Conservation (phyloP, 2,113 vertebrate species). For the Austrofundulus limnaeus region DNA sequence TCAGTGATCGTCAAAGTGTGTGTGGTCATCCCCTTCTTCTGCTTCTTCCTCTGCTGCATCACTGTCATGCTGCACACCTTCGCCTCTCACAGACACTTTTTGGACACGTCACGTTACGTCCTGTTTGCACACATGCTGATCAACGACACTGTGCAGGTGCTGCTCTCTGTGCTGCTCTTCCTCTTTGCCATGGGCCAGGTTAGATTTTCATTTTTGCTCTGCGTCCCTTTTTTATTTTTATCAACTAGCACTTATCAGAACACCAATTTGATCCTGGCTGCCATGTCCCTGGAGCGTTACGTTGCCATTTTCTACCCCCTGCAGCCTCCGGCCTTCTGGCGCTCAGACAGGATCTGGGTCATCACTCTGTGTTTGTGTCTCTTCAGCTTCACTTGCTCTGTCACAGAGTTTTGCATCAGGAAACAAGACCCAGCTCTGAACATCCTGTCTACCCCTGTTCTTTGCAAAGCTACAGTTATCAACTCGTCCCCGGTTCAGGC, state of each 20-base stretch:
- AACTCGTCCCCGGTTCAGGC: constrained; percentile 60
- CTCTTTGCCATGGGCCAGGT: constrained; percentile 62
- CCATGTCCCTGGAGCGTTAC: constrained; percentile 81
- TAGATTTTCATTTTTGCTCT: constrained; percentile 54
- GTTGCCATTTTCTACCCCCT: constrained; percentile 78
- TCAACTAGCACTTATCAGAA: constrained; percentile 73
- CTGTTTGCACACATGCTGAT: constrained; percentile 80
- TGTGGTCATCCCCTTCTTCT: constrained; percentile 70
- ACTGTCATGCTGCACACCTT: constrained; percentile 73
- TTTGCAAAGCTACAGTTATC: constrained; percentile 25
- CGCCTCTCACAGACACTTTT: constrained; percentile 71
- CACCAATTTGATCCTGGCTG: constrained; percentile 73
- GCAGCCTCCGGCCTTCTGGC: constrained; percentile 62
- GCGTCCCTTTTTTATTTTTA: constrained; percentile 65
- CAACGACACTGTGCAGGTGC: constrained; percentile 76
- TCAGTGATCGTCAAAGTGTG: constrained; percentile 74
- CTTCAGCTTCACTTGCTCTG: constrained; percentile 50
- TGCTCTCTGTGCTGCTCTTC: constrained; percentile 75
- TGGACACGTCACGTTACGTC: constrained; percentile 76
- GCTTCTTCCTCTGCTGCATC: constrained; percentile 72
- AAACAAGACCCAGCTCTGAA: constrained; percentile 5
- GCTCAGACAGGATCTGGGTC: constrained; percentile 71
- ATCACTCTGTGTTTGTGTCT: constrained; percentile 67
- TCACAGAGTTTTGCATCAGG: constrained; percentile 49
- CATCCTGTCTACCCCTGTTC: constrained; percentile 27